These are phyloP conservation scores for Plagodis pulveraria DNA, from an alignment of 2,888 invertebrate genomes.

Conservation along the genomic window DNA sequence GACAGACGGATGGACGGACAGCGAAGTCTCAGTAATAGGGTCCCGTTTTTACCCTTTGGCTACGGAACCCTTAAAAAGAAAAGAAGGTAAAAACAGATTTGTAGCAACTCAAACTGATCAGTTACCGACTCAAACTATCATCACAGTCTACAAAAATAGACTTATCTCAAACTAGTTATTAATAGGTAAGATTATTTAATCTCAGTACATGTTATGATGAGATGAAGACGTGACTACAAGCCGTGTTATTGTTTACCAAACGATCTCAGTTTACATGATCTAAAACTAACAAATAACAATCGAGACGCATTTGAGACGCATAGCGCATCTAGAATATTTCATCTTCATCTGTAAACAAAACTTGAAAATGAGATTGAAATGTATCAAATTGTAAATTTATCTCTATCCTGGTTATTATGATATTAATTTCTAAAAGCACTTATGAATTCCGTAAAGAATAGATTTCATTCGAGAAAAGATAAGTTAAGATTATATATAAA, in stretches of 20 bases:
- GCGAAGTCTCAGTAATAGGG: too few species aligned
- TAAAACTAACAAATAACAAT: slow-evolving; percentile 28
- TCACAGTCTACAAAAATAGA: slow-evolving; percentile 14
- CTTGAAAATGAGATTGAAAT: background rate
- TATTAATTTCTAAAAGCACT: too few species aligned
- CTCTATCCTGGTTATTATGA: too few species aligned
- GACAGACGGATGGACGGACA: too few species aligned
- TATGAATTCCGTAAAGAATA: too few species aligned
- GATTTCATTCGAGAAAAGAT: too few species aligned
- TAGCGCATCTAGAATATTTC: slow-evolving; percentile 15
- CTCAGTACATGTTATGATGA: slow-evolving; percentile 7
- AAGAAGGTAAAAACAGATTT: too few species aligned
- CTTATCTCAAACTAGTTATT: slow-evolving; percentile 1
- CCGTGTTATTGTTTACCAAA: slow-evolving; percentile 28
- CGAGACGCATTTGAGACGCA: slow-evolving; percentile 21
- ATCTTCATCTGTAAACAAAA: background rate
- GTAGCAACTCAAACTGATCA: too few species aligned
- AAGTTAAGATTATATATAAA: too few species aligned
- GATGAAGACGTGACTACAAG: slow-evolving; percentile 27
- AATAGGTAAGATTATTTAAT: slow-evolving; percentile 16
- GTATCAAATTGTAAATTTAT: too few species aligned
- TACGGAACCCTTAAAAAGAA: too few species aligned
- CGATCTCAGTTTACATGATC: slow-evolving; percentile 26
- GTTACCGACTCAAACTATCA: slow-evolving; percentile 1
- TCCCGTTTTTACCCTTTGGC: too few species aligned